Percentiles rank a stretch among this genome's conserved stretches.
Conservation (phyloP, 2,888 invertebrate species). For the Falcaria lacertinaria region DNA sequence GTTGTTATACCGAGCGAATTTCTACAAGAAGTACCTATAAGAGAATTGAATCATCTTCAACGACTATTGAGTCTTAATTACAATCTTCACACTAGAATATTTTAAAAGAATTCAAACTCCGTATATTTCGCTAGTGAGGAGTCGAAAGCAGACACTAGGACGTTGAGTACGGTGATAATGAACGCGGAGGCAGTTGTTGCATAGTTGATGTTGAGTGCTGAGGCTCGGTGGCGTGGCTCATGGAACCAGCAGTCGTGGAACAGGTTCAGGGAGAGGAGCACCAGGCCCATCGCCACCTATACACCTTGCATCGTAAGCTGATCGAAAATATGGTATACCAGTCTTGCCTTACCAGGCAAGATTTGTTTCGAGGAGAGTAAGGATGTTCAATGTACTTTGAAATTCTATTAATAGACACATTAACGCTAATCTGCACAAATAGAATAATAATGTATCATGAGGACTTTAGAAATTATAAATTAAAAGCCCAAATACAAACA, state of each 20-base stretch:
- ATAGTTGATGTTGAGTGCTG: conserved; percentile 86
- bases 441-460: too few relatives aligned
- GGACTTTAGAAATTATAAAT: too few relatives aligned
- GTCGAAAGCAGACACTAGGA: conserved; percentile 89
- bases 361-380: too few relatives aligned
- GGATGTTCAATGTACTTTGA: too few relatives aligned
- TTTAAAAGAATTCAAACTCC: conserved; percentile 47
- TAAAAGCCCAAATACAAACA: too few relatives aligned
- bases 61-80: too few relatives aligned
- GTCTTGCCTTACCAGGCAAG: too few relatives aligned
- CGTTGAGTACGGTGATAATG: conserved; percentile 85
- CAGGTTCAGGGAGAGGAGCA: conserved; percentile 86
- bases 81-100: too few relatives aligned
- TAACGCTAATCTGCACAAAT: too few relatives aligned
- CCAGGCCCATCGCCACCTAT: conserved; percentile 86
- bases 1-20: background rate
- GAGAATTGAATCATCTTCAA: too few relatives aligned
- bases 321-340: background rate
- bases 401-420: too few relatives aligned
- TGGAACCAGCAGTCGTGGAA: conserved; percentile 89
- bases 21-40: too few relatives aligned
- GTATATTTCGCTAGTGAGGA: conserved; percentile 81
- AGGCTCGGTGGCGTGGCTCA: conserved; percentile 82
- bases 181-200: conserved; percentile 85
- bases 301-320: conserved; percentile 8